phyloP scores from a whole-genome alignment of 2,113 vertebrate species.

The Brevimyrus niger region DNA sequence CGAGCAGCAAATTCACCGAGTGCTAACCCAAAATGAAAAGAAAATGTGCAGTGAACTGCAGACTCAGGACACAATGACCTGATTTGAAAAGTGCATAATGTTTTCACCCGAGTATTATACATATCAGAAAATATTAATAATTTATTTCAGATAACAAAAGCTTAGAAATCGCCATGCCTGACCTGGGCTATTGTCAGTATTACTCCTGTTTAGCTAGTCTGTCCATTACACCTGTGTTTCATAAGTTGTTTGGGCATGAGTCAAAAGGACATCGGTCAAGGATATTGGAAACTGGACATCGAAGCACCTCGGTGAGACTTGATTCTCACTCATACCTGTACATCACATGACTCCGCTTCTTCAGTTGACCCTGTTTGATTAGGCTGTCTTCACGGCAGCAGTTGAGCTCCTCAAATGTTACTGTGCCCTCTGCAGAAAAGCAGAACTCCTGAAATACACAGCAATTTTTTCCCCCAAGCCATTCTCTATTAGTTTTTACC shows the following conservation, averaged over 20 bases:
- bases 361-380: not conserved
- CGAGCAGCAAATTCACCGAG: conserved; percentile 20
- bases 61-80: not conserved
- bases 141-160: not conserved
- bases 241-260: not conserved
- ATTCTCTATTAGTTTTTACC: not conserved
- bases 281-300: not conserved
- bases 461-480: not conserved
- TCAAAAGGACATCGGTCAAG: not conserved
- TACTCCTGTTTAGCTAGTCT: not conserved
- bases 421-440: not conserved
- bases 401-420: not conserved
- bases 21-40: not conserved
- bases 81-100: not conserved
- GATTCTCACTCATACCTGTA: not conserved
- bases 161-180: not conserved
- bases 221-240: not conserved
- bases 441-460: not conserved
- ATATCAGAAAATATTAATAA: not conserved
- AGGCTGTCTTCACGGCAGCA: not conserved
- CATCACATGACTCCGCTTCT: not conserved
- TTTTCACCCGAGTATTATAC: not conserved
- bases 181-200: not conserved
- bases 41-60: conserved; percentile 8
- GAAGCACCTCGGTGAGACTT: not conserved